Base-by-base conservation (phyloP, 2,888 invertebrate species). In the Dicyrtomina minuta region DNA sequence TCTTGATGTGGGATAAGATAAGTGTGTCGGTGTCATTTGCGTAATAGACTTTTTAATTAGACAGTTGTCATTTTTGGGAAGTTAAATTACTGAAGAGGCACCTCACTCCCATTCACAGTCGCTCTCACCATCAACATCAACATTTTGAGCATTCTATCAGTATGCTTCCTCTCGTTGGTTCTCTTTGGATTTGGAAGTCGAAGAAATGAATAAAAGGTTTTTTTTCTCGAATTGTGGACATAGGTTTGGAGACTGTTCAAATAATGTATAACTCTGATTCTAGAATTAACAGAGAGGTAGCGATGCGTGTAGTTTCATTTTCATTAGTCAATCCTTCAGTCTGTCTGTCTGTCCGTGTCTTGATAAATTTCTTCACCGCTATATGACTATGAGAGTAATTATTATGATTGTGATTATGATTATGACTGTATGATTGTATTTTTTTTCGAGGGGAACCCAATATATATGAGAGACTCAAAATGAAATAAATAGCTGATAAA, bases 21-120 rank as follows among this genome's bases (percentile, higher is more conserved):
- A 75, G 72, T 72, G 70, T 74, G 77, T 74, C 74, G 74, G 77
- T 75, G 77, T 77, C 77, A 74, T 77, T 75, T 75, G 72, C 75
- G 74, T 77, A 77, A 77, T 77, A 75, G 77, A 75, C 59, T 77
- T 77, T 77, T 77, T 77, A 77, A 77, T 77, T 77, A 77, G 77
- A 74, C 75, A 74, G 72, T 75, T 75, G 77, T 74, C 74, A 74
- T 72, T 73, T 73, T 65, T 72, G 17, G 46, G 20, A 46, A 33
- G 20, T 27, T 44, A 33, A 33, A 33, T 33, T 33, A 33, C 33
- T 33, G 33, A 33, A 33, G 33, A 33, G 33, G 4, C 33, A 33
- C 33, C 33, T 33, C 33, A 33, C 8, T 33, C 27, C 62, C 24
- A 17, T 24, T 49, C 62, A 33, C 33, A 33, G n/a, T n/a, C n/a